Evolutionary conservation across 1,140 invertebrate species (phyloP).

Genomic region (Fopius arisanus): DNA sequence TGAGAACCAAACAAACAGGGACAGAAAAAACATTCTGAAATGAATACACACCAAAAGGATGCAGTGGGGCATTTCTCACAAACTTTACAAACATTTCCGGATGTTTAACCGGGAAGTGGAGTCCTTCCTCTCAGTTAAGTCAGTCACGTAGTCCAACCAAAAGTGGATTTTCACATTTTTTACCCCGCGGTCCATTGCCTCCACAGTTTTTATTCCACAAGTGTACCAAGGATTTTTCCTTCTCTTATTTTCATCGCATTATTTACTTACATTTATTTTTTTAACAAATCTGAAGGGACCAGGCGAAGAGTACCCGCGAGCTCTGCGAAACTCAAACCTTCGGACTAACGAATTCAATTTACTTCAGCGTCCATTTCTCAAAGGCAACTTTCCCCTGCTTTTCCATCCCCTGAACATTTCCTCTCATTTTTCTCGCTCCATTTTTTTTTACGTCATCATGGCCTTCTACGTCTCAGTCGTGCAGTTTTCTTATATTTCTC

Average conservation of each 20-base stretch:
- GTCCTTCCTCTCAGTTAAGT: background rate
- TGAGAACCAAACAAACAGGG: background rate
- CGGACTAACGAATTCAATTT: slow-evolving; percentile 38
- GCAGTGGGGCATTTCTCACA: background rate
- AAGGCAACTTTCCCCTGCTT: slow-evolving; percentile 14
- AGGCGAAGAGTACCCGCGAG: slow-evolving; percentile 8
- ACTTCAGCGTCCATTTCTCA: slow-evolving; percentile 29
- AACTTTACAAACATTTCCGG: slow-evolving; percentile 11
- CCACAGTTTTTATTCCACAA: background rate
- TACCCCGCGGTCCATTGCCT: background rate
- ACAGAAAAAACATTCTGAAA: background rate
- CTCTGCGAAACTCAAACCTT: slow-evolving; percentile 19
- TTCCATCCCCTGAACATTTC: slow-evolving; percentile 15
- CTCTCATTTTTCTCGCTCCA: slow-evolving; percentile 7
- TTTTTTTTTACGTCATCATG: background rate
- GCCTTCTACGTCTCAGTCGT: background rate
- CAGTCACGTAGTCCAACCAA: slow-evolving; percentile 16
- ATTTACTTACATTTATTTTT: background rate
- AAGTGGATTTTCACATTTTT: slow-evolving; percentile 20
- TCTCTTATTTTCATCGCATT: background rate
- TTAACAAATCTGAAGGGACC: background rate
- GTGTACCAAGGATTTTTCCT: background rate
- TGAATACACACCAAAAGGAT: background rate
- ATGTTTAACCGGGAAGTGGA: background rate
- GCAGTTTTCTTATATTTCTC: background rate